These are phyloP conservation scores for Ophraella communa DNA, from an alignment of 2,888 invertebrate genomes.

Conservation along the genomic window DNA sequence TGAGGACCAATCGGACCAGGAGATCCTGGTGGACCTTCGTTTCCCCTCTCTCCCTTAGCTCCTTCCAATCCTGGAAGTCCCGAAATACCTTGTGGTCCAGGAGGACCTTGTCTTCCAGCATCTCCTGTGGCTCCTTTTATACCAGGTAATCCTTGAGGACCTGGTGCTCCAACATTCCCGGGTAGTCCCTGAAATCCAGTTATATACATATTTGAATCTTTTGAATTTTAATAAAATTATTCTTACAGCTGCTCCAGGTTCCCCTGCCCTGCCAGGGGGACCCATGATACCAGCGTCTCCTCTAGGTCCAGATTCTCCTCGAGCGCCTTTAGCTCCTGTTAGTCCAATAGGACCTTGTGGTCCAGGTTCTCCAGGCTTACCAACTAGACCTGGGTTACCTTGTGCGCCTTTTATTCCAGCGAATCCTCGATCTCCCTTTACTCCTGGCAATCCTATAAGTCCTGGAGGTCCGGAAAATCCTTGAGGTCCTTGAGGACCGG, in stretches of 20 bases:
- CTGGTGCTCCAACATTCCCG: slow-evolving; percentile 73
- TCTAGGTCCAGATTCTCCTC: slow-evolving; percentile 78
- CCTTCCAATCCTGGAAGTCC: slow-evolving; percentile 78
- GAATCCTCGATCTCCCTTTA: slow-evolving; percentile 77
- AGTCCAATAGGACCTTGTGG: slow-evolving; percentile 67
- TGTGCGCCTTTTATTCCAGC: slow-evolving; percentile 76
- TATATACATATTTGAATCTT: neutral
- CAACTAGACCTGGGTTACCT: slow-evolving; percentile 68
- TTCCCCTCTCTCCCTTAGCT: slow-evolving; percentile 76
- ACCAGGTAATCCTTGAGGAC: slow-evolving; percentile 74
- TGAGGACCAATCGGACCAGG: slow-evolving; percentile 74
- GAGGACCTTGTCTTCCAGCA: slow-evolving; percentile 70
- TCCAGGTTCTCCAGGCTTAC: slow-evolving; percentile 70
- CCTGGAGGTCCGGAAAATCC: slow-evolving; percentile 76
- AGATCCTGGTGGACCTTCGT: slow-evolving; percentile 72
- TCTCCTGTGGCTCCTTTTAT: slow-evolving; percentile 76
- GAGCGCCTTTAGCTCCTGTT: slow-evolving; percentile 74
- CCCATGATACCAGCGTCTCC: slow-evolving; percentile 78
- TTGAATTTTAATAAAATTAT: neutral
- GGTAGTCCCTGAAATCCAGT: slow-evolving; percentile 68
- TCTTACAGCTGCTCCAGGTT: slow-evolving; percentile 72
- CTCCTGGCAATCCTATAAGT: slow-evolving; percentile 71
- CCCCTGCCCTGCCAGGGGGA: slow-evolving; percentile 80
- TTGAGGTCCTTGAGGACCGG: slow-evolving; percentile 73
- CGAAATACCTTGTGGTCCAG: slow-evolving; percentile 73